Base-by-base conservation (phyloP, 2,113 vertebrate species). In the mouse (Mus musculus) region DNA sequence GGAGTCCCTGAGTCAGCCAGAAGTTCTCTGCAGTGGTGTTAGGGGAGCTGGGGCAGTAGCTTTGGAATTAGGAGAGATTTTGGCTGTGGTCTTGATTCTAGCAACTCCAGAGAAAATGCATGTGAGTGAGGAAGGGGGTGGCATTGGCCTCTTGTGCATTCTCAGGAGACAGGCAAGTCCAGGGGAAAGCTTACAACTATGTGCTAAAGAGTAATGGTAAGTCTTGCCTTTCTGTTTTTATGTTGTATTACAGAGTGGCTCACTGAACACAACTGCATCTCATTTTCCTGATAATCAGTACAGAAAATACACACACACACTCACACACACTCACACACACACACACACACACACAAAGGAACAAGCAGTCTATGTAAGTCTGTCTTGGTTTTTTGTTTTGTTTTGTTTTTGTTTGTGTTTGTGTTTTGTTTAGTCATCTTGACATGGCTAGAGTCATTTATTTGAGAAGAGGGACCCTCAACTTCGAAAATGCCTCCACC, bases 271-370 rank as follows among this genome's bases (percentile, higher is more conserved):
- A 33, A 80, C 17, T 61, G 85, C 12, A 22, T 46, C 11, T 91
- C 81, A 26, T 94, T 94, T 87, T 94, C 92, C 81, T 90, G 61
- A 89, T 71, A 76, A n/a, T 84, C 14, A 39, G 69, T 52, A 59
- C 2, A 90, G 46, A 82, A 42, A 93, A 96, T 87, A 42, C 42
- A 42, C 42, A 42, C 42, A 42, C 42, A 42, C 42, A 42, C 42
- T 42, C 42, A 42, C 42, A 42, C 42, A 42, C 42, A 42, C 42
- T 2, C 42, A 42, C 42, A 42, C 42, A 42, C 42, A 42, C 42
- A 42, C 42, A 42, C 42, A 87, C 72, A 91, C 54, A 78, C 56
- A 80, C 52, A 46, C 46, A 73, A 77, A 90, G 33, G 87, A 71
- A 93, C 46, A 54, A 4, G 65, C 12, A 69, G 49, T 36, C 42